Percentiles rank a stretch among this genome's conserved stretches.
phyloP scores from a whole-genome alignment of 2,113 vertebrate species.

The Cynopterus brachyotis region DNA sequence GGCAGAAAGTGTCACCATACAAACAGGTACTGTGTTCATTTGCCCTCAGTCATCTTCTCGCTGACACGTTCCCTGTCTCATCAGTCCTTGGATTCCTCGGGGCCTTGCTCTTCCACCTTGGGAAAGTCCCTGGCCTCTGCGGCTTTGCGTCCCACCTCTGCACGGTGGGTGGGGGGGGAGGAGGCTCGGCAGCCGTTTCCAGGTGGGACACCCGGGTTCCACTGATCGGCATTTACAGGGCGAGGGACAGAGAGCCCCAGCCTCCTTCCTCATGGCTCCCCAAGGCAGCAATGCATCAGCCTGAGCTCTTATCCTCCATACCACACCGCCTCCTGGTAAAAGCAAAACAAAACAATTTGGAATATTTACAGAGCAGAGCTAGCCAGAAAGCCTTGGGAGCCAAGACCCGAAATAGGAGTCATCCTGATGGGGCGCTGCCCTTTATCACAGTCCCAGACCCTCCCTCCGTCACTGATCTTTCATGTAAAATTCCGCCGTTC shows the following conservation, averaged over 20 bases:
- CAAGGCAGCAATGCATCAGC: neutral
- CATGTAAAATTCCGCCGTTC: rapidly evolving
- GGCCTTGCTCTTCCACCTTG: neutral
- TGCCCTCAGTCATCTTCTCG: neutral
- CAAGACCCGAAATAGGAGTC: too few relatives aligned
- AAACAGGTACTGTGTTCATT: too few relatives aligned
- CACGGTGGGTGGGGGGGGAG: neutral
- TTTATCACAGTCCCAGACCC: neutral
- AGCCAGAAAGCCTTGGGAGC: neutral
- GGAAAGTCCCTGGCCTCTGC: neutral
- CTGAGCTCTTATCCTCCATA: neutral
- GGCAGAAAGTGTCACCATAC: neutral
- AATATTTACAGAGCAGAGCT: neutral
- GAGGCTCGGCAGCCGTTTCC: neutral
- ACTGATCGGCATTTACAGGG: neutral
- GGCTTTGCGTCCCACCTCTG: neutral
- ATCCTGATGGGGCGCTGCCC: rapidly evolving
- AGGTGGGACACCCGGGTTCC: neutral
- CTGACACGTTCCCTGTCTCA: neutral
- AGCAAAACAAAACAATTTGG: neutral
- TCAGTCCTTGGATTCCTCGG: rapidly evolving
- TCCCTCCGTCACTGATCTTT: neutral
- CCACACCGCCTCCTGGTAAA: neutral
- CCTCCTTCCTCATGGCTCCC: neutral
- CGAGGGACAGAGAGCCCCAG: neutral